A percentile compares a stretch with the other conserved stretches of the same genome.
These are phyloP conservation scores for Alces alces DNA, from an alignment of 2,113 vertebrate species.

Conservation along the genomic window DNA sequence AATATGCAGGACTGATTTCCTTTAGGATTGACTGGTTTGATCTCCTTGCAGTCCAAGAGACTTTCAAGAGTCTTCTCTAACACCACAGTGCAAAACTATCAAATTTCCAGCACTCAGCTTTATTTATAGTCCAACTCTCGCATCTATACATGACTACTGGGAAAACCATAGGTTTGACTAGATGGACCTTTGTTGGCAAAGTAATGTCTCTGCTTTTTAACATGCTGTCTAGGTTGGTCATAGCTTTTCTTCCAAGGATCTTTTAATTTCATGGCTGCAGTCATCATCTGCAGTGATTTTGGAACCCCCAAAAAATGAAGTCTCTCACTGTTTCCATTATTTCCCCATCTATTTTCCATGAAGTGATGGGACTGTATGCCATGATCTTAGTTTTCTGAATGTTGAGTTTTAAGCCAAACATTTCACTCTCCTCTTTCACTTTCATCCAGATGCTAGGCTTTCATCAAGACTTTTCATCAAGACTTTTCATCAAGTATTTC, in stretches of 20 bases:
- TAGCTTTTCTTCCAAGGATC: neutral
- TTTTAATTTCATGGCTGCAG: neutral
- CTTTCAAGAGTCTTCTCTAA: neutral
- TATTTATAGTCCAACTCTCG: neutral
- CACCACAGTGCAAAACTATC: neutral
- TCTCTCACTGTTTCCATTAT: neutral
- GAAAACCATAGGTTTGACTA: neutral
- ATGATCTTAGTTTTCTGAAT: neutral
- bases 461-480: neutral
- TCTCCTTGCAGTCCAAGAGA: neutral
- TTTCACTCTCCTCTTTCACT: neutral
- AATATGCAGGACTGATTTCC: neutral
- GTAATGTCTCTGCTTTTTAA: neutral
- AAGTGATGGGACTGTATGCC: neutral
- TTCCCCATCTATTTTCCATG: neutral
- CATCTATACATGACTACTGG: neutral
- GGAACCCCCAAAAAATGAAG: neutral
- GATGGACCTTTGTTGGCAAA: neutral
- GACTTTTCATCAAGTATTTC: neutral
- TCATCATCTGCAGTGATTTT: neutral
- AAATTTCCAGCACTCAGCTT: neutral
- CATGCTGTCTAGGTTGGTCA: neutral
- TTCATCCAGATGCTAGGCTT: neutral
- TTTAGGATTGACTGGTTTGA: neutral
- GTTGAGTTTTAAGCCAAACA: neutral